Evolutionary conservation across 1,140 invertebrate species (phyloP).

Genomic region (Spodoptera litura): DNA sequence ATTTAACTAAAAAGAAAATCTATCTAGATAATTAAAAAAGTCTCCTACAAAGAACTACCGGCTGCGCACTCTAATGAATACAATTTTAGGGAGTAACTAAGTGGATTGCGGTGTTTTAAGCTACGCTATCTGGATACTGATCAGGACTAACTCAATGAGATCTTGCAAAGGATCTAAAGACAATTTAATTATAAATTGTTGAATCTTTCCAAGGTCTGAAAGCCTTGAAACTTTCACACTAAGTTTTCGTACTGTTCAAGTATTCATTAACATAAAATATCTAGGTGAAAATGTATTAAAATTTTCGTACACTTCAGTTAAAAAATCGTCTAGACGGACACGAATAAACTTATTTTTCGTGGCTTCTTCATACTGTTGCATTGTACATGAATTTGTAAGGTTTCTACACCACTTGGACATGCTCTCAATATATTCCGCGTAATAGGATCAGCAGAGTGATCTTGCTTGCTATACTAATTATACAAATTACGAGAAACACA

Average conservation of each 20-base stretch:
- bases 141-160: neutral
- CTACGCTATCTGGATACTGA: slow-evolving; percentile 5
- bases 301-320: too few relatives aligned
- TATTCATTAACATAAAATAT: too few relatives aligned
- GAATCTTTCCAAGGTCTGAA: too few relatives aligned
- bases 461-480: neutral
- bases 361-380: neutral
- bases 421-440: slow-evolving; percentile 7
- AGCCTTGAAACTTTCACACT: too few relatives aligned
- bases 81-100: neutral
- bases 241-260: too few relatives aligned
- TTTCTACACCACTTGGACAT: slow-evolving; percentile 8
- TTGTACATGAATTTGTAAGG: slow-evolving; percentile 11
- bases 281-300: too few relatives aligned
- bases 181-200: too few relatives aligned
- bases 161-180: too few relatives aligned
- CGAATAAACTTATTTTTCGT: neutral
- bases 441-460: slow-evolving; percentile 13
- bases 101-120: neutral
- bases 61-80: neutral
- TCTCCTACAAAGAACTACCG: neutral
- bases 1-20: too few relatives aligned
- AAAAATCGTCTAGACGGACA: neutral
- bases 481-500: neutral
- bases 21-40: too few relatives aligned